Base-by-base conservation (phyloP, 2,113 vertebrate species). In the Eublepharis macularius region DNA sequence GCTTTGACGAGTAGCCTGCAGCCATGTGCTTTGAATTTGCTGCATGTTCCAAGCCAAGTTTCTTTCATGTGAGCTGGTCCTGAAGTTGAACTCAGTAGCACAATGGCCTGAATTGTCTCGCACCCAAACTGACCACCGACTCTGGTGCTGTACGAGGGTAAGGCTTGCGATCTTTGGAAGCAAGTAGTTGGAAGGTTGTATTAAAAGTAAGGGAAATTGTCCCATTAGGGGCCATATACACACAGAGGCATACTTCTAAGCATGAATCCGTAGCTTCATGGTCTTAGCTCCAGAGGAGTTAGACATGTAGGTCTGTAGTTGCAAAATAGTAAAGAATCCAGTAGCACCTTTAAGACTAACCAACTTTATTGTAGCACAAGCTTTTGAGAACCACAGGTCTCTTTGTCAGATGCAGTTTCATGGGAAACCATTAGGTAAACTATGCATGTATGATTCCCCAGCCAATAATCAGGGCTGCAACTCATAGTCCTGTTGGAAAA, bases 1-100 rank as follows among this genome's bases (percentile, higher is more conserved):
- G 16, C 11, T 10, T 26, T 65, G 74, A 63, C 32, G 26, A 77
- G 45, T 17, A 43, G 60, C 57, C 43, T 66, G 39, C 9, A 29
- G 36, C 34, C 32, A 76, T 84, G 45, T 84, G 74, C 9, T 84
- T 36, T 68, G 74, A 51, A 76, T 84, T 76, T 77, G 73, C 39
- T 68, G 19, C 60, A 54, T 69, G 43, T 66, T 75, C 7, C 16
- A 43, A 54, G 11, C n/a, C 43, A 65, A 21, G 29, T 84, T 51
- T 12, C 72, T 74, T 82, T 21, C 81, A 63, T 83, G 43, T 36
- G 75, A 68, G 36, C 41, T 41, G 66, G 43, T 60, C 65, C 57
- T 41, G 43, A 14, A 51, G 34, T 68, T 17, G 17, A 57, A 57
- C 47, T n/a, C n/a, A 49, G 76, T 51, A 51, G 34, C 24, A 34